Percentiles rank a stretch among this genome's conserved stretches.
phyloP scores from a whole-genome alignment of 2,888 invertebrate genomes.

The Megalurothrips usitatus region DNA sequence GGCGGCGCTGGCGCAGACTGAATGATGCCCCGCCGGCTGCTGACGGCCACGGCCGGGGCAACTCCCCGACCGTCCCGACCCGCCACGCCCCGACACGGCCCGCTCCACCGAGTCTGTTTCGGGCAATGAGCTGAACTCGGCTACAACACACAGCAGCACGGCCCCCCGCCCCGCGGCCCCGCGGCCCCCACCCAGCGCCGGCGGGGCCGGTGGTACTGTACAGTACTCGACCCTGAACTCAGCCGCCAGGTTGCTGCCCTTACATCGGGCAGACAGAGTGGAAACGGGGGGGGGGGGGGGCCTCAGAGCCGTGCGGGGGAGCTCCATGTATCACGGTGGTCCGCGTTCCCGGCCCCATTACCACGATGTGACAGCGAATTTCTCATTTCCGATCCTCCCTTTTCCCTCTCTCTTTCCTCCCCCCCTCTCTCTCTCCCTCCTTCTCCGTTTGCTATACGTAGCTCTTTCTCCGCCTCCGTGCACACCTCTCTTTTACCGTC shows the following conservation, averaged over 20 bases:
- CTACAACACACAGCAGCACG: not conserved
- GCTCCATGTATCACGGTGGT: not conserved
- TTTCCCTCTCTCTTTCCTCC: not conserved
- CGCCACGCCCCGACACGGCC: no score
- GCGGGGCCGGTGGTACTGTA: not conserved
- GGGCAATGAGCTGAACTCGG: no score
- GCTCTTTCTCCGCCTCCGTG: no score
- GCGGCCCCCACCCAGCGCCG: not conserved
- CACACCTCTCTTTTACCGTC: no score
- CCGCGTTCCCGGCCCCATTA: not conserved
- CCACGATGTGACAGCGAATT: not conserved
- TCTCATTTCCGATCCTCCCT: conserved; percentile 10
- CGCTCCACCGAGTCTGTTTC: no score
- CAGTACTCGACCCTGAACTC: not conserved
- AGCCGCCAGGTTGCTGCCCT: conserved; percentile 4
- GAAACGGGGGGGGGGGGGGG: not conserved
- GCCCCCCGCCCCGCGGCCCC: not conserved
- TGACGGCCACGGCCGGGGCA: no score
- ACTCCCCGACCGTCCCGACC: no score
- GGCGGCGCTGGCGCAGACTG: no score
- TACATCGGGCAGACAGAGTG: no score
- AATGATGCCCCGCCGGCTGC: no score
- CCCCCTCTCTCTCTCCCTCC: not conserved
- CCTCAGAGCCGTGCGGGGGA: no score
- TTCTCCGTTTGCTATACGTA: not conserved